Evolutionary conservation across 2,113 vertebrate genomes (phyloP).

Genomic region (Capricornis sumatraensis): DNA sequence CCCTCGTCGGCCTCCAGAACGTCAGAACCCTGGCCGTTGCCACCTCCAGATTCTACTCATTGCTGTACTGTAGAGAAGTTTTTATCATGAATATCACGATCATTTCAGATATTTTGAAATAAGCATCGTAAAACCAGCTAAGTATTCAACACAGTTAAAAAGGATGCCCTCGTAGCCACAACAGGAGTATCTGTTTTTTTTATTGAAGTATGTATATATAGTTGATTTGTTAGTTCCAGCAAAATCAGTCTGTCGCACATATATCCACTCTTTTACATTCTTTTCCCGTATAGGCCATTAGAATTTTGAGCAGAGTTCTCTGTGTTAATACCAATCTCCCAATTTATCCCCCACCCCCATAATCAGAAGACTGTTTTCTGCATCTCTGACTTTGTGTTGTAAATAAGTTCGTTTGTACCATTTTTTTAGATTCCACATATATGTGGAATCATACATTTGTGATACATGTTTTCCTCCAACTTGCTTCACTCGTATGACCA

Average conservation of each 20-base stretch:
- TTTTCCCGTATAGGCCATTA: neutral
- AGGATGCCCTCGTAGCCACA: too few species aligned
- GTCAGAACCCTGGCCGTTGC: neutral
- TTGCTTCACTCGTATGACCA: neutral
- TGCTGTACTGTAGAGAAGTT: neutral
- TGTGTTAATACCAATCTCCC: neutral
- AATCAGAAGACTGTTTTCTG: neutral
- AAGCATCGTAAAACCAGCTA: neutral
- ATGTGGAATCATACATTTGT: neutral
- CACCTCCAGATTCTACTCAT: neutral
- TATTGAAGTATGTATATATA: neutral
- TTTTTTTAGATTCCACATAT: neutral
- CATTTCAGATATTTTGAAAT: neutral
- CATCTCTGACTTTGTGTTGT: neutral
- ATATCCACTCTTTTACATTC: neutral
- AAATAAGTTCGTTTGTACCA: neutral
- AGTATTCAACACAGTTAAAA: neutral
- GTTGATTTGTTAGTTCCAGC: neutral
- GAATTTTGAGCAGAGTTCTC: neutral
- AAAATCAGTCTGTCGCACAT: neutral
- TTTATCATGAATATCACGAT: neutral
- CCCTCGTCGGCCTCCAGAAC: neutral
- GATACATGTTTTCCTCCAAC: neutral
- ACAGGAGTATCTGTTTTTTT: neutral
- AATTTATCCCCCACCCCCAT: neutral